phyloP scores from a whole-genome alignment of 2,797 vertebrate genomes.

The Coilia nasus region DNA sequence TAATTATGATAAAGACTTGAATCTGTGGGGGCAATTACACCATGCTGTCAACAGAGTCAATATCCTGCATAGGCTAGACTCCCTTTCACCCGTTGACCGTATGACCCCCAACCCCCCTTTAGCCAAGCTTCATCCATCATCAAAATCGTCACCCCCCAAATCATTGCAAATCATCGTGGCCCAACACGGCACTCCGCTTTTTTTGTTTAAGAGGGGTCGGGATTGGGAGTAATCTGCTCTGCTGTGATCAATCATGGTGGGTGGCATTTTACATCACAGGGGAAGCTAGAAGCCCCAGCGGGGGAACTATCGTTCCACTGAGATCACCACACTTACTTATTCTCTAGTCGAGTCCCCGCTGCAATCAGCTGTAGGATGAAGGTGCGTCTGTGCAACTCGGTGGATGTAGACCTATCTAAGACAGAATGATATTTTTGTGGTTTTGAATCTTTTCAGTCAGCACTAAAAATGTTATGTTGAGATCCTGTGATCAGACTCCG shows the following conservation, averaged over 20 bases:
- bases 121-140: conserved; percentile 77
- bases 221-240: conserved; percentile 76
- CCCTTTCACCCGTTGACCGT: conserved; percentile 53
- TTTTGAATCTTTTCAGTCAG: neutral
- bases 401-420: neutral
- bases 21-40: conserved; percentile 63
- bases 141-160: conserved; percentile 73
- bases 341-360: neutral
- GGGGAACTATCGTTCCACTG: conserved; percentile 58
- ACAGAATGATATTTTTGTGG: neutral
- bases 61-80: conserved; percentile 60
- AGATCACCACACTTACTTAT: conserved; percentile 26
- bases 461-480: neutral
- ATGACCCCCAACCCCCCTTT: conserved; percentile 47
- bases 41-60: conserved; percentile 65
- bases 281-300: conserved; percentile 72
- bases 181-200: conserved; percentile 54
- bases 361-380: neutral
- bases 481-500: no score
- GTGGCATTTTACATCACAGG: conserved; percentile 73
- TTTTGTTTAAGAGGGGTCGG: conserved; percentile 61
- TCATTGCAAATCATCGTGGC: conserved; percentile 80
- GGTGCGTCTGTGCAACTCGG: neutral
- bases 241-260: conserved; percentile 77
- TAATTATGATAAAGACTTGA: conserved; percentile 82